These are phyloP conservation scores for Hirundichthys speculiger DNA, from an alignment of 2,113 vertebrate genomes.

Conservation along the genomic window DNA sequence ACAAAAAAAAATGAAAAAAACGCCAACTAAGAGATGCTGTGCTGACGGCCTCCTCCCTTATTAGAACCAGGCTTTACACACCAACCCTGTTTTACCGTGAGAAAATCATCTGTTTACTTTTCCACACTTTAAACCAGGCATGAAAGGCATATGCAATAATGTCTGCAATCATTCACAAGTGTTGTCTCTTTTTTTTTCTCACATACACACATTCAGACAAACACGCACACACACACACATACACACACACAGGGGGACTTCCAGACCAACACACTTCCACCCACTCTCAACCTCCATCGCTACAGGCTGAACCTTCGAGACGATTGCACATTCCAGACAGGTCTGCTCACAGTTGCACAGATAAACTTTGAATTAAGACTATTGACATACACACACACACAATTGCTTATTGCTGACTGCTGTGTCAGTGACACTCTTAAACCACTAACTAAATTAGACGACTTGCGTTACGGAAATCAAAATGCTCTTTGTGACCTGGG, in stretches of 20 bases:
- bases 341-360: slow-evolving; percentile 38
- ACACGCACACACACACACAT: slow-evolving; percentile 22
- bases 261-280: slow-evolving; percentile 65
- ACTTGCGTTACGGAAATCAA: too few relatives aligned
- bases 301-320: slow-evolving; percentile 36
- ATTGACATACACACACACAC: slow-evolving; percentile 1
- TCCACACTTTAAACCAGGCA: slow-evolving; percentile 37
- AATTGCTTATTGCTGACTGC: not conserved
- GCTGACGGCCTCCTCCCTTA: slow-evolving; percentile 40
- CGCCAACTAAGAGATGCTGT: slow-evolving; percentile 36
- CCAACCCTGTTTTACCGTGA: not conserved
- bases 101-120: slow-evolving; percentile 38
- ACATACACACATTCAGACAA: slow-evolving; percentile 3
- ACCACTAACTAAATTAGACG: too few relatives aligned
- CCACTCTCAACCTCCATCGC: slow-evolving; percentile 45
- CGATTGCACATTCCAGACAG: slow-evolving; percentile 48
- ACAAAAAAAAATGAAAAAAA: slow-evolving; percentile 51
- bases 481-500: too few relatives aligned
- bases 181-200: slow-evolving; percentile 28
- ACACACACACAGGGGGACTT: slow-evolving; percentile 63
- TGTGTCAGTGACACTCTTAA: too few relatives aligned
- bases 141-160: slow-evolving; percentile 32
- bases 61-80: slow-evolving; percentile 39
- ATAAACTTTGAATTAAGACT: slow-evolving; percentile 11
- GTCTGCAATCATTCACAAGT: slow-evolving; percentile 30